Evolutionary conservation across 2,113 vertebrate species (phyloP), one percentile per base, ranked within the genome.

Genomic region (Excalfactoria chinensis): DNA sequence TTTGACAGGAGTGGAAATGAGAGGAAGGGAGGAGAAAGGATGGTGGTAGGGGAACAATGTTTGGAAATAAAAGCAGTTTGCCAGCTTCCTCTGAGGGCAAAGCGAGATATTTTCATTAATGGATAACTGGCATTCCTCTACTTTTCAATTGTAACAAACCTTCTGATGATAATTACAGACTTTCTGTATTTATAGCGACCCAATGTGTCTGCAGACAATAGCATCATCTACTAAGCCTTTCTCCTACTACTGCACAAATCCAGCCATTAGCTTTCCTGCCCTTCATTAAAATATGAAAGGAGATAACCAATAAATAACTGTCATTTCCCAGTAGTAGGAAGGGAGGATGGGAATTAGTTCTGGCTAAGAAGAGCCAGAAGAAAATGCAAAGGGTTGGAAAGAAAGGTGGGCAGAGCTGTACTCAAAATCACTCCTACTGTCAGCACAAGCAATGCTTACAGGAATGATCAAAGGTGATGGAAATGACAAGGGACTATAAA

Each of bases 101-200:
- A 87, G 71, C 78, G n/a, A 74, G 55, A 82, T 26, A 79, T 92
- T 92, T 79, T 92, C 75, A 88, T 88, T 90, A 86, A 51, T 87
- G 63, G 72, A 67, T 93, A 95, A 91, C 49, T 92, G 88, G 48
- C 83, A 62, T 87, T 88, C 71, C 76, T 80, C 83, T 92, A 83
- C 84, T 97, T 96, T 93, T 93, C 96, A 96, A 59, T 93, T 85
- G 90, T 80, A 96, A 96, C 94, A 97, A 96, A 95, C 94, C 82
- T 94, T 94, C 93, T 97, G 95, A 97, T 97, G 90, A 97, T 96
- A 95, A 97, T 96, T 96, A 70, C 79, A 92, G 88, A 84, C 62
- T 93, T 68, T 89, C 81, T 92, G 83, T 97, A 95, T 97, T 97
- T 96, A 95, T 90, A 93, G 82, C 41, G 43, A 93, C 68, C 56